Evolutionary conservation across 2,113 vertebrate genomes (phyloP).

Genomic region (Aramus guarauna): DNA sequence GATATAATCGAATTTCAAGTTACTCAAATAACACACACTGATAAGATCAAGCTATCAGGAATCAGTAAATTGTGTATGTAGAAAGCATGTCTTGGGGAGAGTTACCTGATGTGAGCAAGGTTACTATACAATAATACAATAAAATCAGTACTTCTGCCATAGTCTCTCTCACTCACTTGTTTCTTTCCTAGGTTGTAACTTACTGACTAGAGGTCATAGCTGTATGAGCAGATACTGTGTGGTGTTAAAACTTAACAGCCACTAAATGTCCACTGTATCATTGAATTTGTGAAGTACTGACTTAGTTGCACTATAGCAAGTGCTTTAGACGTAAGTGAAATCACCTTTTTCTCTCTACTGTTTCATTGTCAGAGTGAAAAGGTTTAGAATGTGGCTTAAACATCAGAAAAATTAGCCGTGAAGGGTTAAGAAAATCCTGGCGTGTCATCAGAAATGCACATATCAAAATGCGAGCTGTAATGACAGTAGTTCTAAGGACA

Average conservation of each 20-base stretch:
- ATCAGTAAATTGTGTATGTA: not conserved
- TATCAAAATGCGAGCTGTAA: not conserved
- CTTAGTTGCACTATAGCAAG: not conserved
- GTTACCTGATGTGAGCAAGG: not conserved
- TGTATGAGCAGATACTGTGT: not conserved
- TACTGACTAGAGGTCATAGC: not conserved
- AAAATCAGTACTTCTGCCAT: not conserved
- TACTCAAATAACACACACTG: not conserved
- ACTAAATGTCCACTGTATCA: not conserved
- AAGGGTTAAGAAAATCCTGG: not conserved
- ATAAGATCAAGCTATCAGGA: not conserved
- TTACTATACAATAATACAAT: not conserved
- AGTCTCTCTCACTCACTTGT: not conserved
- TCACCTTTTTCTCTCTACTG: not conserved
- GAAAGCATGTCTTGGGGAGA: not conserved
- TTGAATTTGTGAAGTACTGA: not conserved
- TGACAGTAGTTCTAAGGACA: not conserved
- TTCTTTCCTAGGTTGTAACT: not conserved
- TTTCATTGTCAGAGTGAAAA: not conserved
- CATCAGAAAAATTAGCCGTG: not conserved
- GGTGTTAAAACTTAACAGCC: not conserved
- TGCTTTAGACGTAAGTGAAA: not conserved
- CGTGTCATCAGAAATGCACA: not conserved
- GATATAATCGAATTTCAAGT: not conserved
- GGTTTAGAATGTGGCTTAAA: not conserved